Conservation (phyloP, 2,888 invertebrate species). For the Zaprionus bogoriensis region DNA sequence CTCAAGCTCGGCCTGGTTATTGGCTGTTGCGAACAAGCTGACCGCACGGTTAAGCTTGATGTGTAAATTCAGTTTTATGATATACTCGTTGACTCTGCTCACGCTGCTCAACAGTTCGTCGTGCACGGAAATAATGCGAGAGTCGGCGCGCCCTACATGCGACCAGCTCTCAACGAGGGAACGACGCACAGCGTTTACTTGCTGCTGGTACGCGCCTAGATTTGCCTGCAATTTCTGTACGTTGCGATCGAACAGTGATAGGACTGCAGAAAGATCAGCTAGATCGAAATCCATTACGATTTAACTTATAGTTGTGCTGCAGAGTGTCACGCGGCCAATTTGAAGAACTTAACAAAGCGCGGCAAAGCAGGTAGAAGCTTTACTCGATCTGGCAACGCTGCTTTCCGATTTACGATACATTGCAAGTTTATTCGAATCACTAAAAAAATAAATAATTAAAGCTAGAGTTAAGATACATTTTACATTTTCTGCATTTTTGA, state of each 20-base stretch:
- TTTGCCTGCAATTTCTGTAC: constrained; percentile 36
- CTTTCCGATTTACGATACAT: not conserved
- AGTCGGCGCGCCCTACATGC: constrained; percentile 18
- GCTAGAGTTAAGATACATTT: too few relatives aligned
- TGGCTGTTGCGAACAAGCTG: not conserved
- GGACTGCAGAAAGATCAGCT: constrained; percentile 29
- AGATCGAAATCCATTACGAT: constrained; percentile 16
- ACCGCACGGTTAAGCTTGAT: constrained; percentile 37
- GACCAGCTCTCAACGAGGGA: constrained; percentile 29
- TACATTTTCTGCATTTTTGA: too few relatives aligned
- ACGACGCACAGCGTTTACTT: constrained; percentile 15
- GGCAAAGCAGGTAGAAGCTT: constrained; percentile 11
- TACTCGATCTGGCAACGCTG: not conserved
- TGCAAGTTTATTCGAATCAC: too few relatives aligned
- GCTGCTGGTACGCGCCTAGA: constrained; percentile 23
- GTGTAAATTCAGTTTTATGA: constrained; percentile 50
- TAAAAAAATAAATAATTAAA: too few relatives aligned
- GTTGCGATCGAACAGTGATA: constrained; percentile 41
- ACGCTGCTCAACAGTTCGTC: constrained; percentile 44
- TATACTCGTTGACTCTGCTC: constrained; percentile 41
- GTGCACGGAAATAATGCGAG: constrained; percentile 26
- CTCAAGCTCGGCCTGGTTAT: not conserved
- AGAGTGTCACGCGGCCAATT: constrained; percentile 5
- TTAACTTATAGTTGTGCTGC: not conserved
- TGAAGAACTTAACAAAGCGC: constrained; percentile 11